Evolutionary conservation across 2,797 vertebrate species (phyloP), one percentile per base, ranked within the genome.

Genomic region (Knipowitschia caucasica): DNA sequence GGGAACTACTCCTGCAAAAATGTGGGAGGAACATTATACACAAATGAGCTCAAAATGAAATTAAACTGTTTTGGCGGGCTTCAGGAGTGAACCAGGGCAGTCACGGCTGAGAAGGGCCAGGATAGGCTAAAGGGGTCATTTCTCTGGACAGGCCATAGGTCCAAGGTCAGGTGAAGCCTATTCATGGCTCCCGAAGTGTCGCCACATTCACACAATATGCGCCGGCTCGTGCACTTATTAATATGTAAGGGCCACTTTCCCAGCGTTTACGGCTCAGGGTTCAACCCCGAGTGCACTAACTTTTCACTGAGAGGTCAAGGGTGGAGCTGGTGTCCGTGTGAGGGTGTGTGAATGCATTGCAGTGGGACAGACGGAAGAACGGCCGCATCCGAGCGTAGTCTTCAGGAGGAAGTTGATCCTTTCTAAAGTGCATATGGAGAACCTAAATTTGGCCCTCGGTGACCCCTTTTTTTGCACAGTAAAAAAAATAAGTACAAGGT

Each of bases 291-390:
- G 75, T 75, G 80, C 63, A 61, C 78, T 87, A 90, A 91, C 89
- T 90, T 90, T 91, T 91, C 89, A 91, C 87, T 51, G 84, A 23
- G 77, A 77, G 87, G 89, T 89, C 89, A 90, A 85, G 87, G 89
- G 90, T 91, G 82, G 78, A 40, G 56, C 24, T 62, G 69, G 69
- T 15, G 56, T 80, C 80, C 80, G 70, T 72, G 78, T 43, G 70
- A 55, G 76, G 54, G 75, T 50, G 70, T 61, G 73, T 62, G 85
- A 81, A 65, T n/a, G 56, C 21, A 51, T 46, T 58, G 39, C 49
- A 53, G 61, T 38, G 20, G 29, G 58, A 49, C 45, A 53, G 58
- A 36, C 39, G 40, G 56, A 57, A 29, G 47, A 52, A 62, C 50
- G 59, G 31, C 71, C 56, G 56, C 14, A 80, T 67, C 68, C 71